Percentiles rank a stretch among this genome's conserved stretches.
These are phyloP conservation scores for Alauda arvensis DNA, from an alignment of 2,797 vertebrate species.

Conservation along the genomic window DNA sequence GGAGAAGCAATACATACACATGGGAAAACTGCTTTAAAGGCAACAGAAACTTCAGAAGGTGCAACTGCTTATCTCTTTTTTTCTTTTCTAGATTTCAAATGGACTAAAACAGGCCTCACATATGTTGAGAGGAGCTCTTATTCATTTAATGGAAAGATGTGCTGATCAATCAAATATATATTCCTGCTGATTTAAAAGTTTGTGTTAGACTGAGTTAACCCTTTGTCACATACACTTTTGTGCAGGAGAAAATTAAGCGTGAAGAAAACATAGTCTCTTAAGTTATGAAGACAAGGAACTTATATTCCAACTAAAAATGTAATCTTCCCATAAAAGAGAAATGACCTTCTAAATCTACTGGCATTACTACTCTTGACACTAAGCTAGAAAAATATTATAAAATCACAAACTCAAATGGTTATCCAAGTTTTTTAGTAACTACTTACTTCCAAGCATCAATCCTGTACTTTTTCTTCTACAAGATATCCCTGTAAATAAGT, in stretches of 20 bases:
- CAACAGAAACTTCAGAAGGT: not conserved
- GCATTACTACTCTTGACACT: not conserved
- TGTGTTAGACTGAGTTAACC: not conserved
- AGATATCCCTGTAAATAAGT: conserved; percentile 30
- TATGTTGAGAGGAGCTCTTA: not conserved
- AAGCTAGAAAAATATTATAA: not conserved
- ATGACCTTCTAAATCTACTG: conserved; percentile 7
- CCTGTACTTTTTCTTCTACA: not conserved
- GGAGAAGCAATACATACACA: not conserved
- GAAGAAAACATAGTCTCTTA: not conserved
- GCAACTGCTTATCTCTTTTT: not conserved
- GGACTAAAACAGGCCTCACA: not conserved
- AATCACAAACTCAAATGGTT: not conserved
- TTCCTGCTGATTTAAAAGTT: not conserved
- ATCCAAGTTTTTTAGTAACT: not conserved
- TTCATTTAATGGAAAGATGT: not conserved
- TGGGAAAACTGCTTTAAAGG: not conserved
- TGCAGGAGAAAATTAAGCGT: not conserved
- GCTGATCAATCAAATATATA: not conserved
- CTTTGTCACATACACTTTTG: not conserved
- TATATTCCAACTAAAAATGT: not conserved
- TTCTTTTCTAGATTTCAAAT: not conserved
- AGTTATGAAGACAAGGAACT: not conserved
- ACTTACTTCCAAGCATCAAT: conserved; percentile 48
- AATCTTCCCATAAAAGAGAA: not conserved